Base-by-base conservation (phyloP, 2,888 invertebrate genomes). In the Campoletis raptor region DNA sequence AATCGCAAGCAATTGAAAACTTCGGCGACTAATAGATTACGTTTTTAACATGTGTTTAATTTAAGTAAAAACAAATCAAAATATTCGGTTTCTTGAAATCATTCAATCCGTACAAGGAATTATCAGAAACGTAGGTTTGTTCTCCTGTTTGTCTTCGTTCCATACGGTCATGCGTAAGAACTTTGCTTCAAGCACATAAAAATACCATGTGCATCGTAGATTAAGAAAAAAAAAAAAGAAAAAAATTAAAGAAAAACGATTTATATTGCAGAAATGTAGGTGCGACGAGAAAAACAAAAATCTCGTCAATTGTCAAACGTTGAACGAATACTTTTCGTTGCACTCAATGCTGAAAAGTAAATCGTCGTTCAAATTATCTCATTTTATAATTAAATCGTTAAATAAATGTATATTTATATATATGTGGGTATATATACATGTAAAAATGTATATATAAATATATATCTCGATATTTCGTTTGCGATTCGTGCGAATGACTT, bases 161-260 rank as follows among this genome's bases (percentile, higher is more conserved):
- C 83, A 76, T 86, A 86, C 83, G 86, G 83, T 86, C 81, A 83
- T 81, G 86, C 86, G 83, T 86, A 86, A 83, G 77, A 86, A 83
- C 73, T 83, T 83, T 80, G 42, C 57, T 79, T 74, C 76, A 77
- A 86, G 83, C 72, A 54, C 66, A 36, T 82, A 12, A 45, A 66
- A 83, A 86, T 73, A 77, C 77, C 77, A 73, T 77, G 64, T 54
- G 52, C 67, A 81, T 69, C 64, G 21, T 57, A 12, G 15, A 70
- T 48, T 64, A 54, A 69, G 10, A 80, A 30, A 36, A 6, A 30
- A 70, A 12, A 52, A 40, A 42, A 37, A 54, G 54, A 61, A 61
- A 67, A 40, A 18, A n/a, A n/a, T n/a, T n/a, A 42, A 37, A 54
- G 54, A 61, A 61, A 67, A 40, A 18, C n/a, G 52, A n/a, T 76